Base-by-base conservation (phyloP, 2,113 vertebrate species). In the Vulpes ferrilata region DNA sequence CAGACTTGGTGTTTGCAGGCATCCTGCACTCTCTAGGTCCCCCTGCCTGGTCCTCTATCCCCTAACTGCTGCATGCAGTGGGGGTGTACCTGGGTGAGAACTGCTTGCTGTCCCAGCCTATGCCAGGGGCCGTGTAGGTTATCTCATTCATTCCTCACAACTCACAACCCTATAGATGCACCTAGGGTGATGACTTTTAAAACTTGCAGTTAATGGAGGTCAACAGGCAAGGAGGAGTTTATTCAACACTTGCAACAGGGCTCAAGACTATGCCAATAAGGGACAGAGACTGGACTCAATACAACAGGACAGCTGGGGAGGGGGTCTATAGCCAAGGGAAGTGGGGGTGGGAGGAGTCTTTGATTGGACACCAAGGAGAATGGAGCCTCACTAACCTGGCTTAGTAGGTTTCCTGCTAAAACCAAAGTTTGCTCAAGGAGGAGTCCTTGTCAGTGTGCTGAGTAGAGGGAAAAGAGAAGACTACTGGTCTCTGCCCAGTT, bases 181-280 rank as follows among this genome's bases (percentile, higher is more conserved):
- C 32, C 20, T 55, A 22, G 0, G 59, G 20, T 53, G 10, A 23
- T 5, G n/a, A n/a, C 22, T 80, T 69, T 60, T 9, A 69, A 55
- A 32, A 73, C 17, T 11, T 23, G 0, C 19, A 10, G 25, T 30
- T 43, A 30, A n/a, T 5, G 23, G 59, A 86, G 22, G 7, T 20
- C 13, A 25, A 4, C 13, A 1, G 27, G 32, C 15, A 7, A 16
- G 20, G 71, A 53, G 19, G 16, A 27, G 4, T 0, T 2, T 0
- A 20, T 11, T 25, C 30, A 35, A 11, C 2, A 0, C 7, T 10
- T 12, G n/a, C 17, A 2, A 1, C 1, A 0, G 12, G 16, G 35
- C 16, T 62, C 60, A 32, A 7, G 62, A 7, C 22, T 4, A 3
- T 1, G 3, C 27, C 35, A 19, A 5, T 0, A 3, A 64, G 17